Evolutionary conservation across 2,113 vertebrate species (phyloP).

Genomic region (Pteropus alecto): DNA sequence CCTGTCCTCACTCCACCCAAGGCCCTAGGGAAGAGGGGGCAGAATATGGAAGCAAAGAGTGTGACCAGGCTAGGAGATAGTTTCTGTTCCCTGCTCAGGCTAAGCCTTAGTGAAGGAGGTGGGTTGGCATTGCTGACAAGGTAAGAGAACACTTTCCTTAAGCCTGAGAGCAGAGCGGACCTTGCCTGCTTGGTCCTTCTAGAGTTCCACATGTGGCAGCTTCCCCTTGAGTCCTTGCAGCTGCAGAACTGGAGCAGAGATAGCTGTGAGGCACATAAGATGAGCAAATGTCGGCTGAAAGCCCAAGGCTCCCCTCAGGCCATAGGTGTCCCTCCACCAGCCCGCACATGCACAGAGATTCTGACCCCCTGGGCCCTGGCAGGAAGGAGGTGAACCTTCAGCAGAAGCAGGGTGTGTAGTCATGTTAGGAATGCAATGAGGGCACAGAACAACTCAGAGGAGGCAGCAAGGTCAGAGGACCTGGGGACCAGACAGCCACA

Average conservation of each 20-base stretch:
- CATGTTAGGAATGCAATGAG: neutral
- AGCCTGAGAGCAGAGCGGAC: neutral
- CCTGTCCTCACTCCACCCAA: neutral
- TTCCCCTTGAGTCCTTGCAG: neutral
- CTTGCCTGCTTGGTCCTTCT: neutral
- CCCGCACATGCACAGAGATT: neutral
- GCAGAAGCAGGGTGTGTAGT: neutral
- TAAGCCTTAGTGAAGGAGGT: neutral
- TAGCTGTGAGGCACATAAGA: neutral
- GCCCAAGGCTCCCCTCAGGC: no score
- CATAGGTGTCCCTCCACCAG: neutral
- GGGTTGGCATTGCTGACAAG: no score
- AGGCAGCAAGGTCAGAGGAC: neutral
- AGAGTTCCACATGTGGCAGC: neutral
- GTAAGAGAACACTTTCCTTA: neutral
- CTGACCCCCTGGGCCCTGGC: neutral
- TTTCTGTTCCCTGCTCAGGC: neutral
- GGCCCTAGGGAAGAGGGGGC: neutral
- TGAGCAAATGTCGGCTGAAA: neutral
- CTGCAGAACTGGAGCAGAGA: neutral
- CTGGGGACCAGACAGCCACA: neutral
- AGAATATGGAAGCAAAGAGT: neutral
- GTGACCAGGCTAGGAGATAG: neutral
- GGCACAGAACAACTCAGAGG: no score
- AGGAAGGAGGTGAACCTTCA: neutral